Evolutionary conservation across 2,888 invertebrate species (phyloP).

Genomic region (Macropis europaea): DNA sequence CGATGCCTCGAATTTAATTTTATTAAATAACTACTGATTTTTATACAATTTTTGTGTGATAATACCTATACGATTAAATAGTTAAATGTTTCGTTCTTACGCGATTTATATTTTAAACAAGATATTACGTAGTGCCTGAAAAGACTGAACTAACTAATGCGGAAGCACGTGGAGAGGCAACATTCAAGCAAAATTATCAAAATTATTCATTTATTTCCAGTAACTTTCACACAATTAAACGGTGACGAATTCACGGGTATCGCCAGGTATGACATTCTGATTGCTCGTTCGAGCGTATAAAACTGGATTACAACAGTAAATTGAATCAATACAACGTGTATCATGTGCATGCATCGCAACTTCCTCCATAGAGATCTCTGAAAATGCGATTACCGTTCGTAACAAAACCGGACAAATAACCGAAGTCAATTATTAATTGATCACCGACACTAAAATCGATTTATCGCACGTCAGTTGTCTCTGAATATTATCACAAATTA

Average conservation of each 20-base stretch:
- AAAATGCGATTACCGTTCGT: neutral
- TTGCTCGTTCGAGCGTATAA: neutral
- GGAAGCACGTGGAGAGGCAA: too few species aligned
- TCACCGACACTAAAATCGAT: neutral
- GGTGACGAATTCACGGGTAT: neutral
- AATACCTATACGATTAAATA: too few species aligned
- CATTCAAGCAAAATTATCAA: too few species aligned
- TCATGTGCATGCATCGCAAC: neutral
- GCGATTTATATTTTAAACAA: too few species aligned
- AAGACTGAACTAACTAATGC: too few species aligned
- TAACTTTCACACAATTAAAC: neutral
- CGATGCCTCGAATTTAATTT: too few species aligned
- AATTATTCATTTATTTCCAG: too few species aligned
- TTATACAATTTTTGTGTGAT: too few species aligned
- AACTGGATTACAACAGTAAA: neutral
- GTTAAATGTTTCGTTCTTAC: too few species aligned
- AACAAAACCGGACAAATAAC: neutral
- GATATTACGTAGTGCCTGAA: too few species aligned
- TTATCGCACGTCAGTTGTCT: neutral
- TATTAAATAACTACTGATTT: too few species aligned
- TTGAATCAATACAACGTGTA: neutral
- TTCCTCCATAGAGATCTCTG: neutral
- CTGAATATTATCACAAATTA: neutral
- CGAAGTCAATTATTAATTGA: slow-evolving; percentile 5
- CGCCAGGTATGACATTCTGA: neutral